Conservation (phyloP, 1,140 invertebrate species). For the Andricus grossulariae region DNA sequence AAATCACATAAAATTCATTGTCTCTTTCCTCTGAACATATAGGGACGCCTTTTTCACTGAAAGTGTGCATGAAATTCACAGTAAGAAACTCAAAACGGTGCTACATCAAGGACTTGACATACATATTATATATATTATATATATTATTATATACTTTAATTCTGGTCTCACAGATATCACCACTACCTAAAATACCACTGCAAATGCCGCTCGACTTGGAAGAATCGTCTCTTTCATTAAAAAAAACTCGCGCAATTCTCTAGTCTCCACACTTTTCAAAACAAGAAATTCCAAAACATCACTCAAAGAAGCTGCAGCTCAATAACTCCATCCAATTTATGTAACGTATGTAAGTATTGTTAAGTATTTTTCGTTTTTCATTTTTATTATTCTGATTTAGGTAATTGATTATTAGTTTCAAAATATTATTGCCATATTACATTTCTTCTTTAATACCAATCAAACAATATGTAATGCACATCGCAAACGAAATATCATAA, state of each 20-base stretch:
- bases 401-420: no score
- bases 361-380: not conserved
- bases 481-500: not conserved
- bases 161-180: conserved; percentile 15
- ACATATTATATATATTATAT: no score
- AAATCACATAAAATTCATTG: not conserved
- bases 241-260: not conserved
- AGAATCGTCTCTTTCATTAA: conserved; percentile 2
- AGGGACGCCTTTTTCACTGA: conserved; percentile 12
- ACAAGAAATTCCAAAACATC: conserved; percentile 3
- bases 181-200: conserved; percentile 16
- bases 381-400: no score
- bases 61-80: conserved; percentile 28
- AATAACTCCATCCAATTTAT: conserved; percentile 5
- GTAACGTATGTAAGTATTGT: not conserved
- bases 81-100: conserved; percentile 27
- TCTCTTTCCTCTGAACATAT: not conserved
- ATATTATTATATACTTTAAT: conserved; percentile 19
- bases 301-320: conserved; percentile 11
- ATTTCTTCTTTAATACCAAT: no score
- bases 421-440: no score
- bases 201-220: conserved; percentile 12
- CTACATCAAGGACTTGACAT: conserved; percentile 26
- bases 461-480: not conserved
- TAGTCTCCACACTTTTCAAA: conserved; percentile 10